phyloP scores from a whole-genome alignment of 2,113 vertebrate genomes.

The Lanius ludovicianus region DNA sequence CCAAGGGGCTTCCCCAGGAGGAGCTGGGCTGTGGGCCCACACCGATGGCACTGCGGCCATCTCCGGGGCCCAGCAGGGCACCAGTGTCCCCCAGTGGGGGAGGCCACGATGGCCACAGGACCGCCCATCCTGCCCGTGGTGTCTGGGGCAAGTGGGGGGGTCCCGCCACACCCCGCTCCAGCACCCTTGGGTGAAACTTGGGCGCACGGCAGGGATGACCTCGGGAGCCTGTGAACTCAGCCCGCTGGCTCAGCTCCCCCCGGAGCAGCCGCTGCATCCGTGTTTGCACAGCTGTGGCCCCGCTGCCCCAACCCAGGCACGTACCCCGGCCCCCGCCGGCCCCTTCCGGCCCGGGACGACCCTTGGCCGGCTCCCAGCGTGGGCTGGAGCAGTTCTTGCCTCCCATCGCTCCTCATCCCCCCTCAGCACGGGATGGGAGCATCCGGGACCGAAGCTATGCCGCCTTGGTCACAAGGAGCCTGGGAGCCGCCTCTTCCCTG shows the following conservation, averaged over 20 bases:
- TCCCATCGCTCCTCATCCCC: not conserved
- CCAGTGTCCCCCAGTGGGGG: not conserved
- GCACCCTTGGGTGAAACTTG: not conserved
- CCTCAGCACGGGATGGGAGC: not conserved
- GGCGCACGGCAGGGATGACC: not conserved
- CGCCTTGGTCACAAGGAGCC: not conserved
- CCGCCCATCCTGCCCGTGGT: not conserved
- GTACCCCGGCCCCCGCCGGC: not conserved
- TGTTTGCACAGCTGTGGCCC: slow-evolving; percentile 56
- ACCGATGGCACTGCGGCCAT: fast-evolving
- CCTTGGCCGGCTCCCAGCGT: not conserved
- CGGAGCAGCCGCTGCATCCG: not conserved
- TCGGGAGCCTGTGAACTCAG: not conserved
- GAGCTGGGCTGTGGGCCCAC: not conserved
- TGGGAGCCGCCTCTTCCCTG: not conserved
- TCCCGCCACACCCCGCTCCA: not conserved
- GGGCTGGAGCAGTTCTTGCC: not conserved
- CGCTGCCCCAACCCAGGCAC: not conserved
- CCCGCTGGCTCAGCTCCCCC: not conserved
- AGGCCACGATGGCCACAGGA: fast-evolving
- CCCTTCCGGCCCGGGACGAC: not conserved
- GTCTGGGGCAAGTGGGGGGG: not conserved
- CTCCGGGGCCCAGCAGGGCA: not conserved
- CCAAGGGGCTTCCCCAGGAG: not conserved
- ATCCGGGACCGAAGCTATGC: not conserved